Percentiles rank a stretch among this genome's conserved stretches.
Evolutionary conservation across 2,888 invertebrate species (phyloP).

Genomic region (Sesia bembeciformis): DNA sequence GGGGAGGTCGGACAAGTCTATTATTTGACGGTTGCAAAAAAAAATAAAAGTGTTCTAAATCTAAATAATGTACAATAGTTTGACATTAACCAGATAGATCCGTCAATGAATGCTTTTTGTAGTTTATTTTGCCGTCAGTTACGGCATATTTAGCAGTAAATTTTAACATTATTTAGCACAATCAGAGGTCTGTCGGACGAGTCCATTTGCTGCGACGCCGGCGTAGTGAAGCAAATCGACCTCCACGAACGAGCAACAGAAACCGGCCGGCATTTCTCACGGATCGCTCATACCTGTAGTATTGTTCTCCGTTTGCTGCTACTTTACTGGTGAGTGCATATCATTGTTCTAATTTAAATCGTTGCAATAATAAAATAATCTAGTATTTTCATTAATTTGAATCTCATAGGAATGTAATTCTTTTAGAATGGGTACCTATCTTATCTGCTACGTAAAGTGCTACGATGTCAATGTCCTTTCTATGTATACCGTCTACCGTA

Average conservation of each 20-base stretch:
- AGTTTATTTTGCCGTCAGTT: conserved; percentile 29
- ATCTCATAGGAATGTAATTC: too few species aligned
- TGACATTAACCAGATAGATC: conserved; percentile 29
- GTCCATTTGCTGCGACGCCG: conserved; percentile 51
- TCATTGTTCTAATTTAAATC: not conserved
- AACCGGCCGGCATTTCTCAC: conserved; percentile 65
- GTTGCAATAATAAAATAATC: conserved; percentile 5
- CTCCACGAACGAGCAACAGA: conserved; percentile 45
- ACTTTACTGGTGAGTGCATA: conserved; percentile 36
- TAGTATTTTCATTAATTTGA: too few species aligned
- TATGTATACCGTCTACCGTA: too few species aligned
- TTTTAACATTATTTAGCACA: conserved; percentile 33
- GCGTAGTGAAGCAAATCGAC: conserved; percentile 63
- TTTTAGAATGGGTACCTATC: too few species aligned
- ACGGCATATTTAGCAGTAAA: conserved; percentile 28
- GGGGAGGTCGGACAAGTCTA: conserved; percentile 68
- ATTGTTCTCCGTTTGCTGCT: conserved; percentile 28
- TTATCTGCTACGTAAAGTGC: too few species aligned
- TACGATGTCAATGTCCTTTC: too few species aligned
- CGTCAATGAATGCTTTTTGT: conserved; percentile 30
- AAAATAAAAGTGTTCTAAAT: conserved; percentile 41
- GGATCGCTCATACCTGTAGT: conserved; percentile 45
- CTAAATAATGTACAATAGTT: conserved; percentile 35
- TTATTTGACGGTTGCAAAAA: conserved; percentile 20
- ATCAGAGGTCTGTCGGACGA: conserved; percentile 49